Base-by-base conservation (phyloP, 2,797 vertebrate genomes). In the Telmatherina bonti region DNA sequence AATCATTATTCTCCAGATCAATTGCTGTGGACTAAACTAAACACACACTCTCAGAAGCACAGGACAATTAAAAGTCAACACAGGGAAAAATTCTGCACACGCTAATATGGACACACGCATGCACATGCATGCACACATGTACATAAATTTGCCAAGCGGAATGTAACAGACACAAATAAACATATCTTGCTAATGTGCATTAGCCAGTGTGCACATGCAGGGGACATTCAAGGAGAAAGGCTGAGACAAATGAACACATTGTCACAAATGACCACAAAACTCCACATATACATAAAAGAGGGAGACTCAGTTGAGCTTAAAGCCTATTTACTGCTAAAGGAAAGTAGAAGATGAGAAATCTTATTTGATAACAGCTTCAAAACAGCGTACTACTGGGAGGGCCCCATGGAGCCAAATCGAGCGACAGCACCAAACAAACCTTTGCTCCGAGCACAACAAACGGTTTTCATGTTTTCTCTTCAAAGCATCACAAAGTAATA, bases 1-100 rank as follows among this genome's bases (percentile, higher is more conserved):
- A 78, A 83, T 76, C 86, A 72, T 89, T 88, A 89, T 82, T 89
- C 84, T 87, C 65, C 74, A 86, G 87, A 92, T 91, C 91, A 91
- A 69, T 92, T 82, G 75, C 83, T 78, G 74, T 72, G 69, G 82
- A 81, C 78, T 82, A 85, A 93, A 90, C 88, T 81, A 78, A 89
- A 87, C 84, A 85, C 82, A 79, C 81, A 82, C 81, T 85, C 86
- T 87, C 85, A 78, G 63, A 87, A 90, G 85, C 86, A 79, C 90
- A 79, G 80, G 68, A 85, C 90, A 89, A 91, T 93, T 91, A 88
- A 88, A 85, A 87, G 73, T 88, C 74, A 82, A 68, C 83, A 78
- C 72, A 1, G 43, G 83, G 76, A 80, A 76, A 71, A 71, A 62
- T 66, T 43, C 36, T 51, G 24, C 70, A 78, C 73, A 35, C 55